Evolutionary conservation across 2,113 vertebrate species (phyloP).

Genomic region (Crotophaga sulcirostris): DNA sequence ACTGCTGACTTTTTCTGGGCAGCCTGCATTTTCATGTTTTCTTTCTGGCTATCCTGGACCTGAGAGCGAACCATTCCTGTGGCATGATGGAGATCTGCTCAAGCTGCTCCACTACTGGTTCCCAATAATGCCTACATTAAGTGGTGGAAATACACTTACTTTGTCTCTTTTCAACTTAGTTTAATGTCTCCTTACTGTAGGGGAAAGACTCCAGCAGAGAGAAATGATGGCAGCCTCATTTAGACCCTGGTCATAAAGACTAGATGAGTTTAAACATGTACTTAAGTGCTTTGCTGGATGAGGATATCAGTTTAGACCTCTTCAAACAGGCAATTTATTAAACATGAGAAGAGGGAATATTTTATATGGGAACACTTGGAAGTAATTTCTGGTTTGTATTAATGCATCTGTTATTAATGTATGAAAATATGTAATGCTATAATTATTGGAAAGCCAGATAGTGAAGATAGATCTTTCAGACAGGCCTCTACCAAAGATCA

Average conservation of each 20-base stretch:
- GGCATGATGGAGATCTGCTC: not conserved
- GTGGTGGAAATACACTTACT: not conserved
- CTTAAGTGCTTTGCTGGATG: not conserved
- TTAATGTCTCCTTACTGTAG: not conserved
- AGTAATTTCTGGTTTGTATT: constrained; percentile 23
- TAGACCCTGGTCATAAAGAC: not conserved
- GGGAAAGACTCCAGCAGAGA: not conserved
- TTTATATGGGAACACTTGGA: constrained; percentile 4
- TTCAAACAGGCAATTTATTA: constrained; percentile 20
- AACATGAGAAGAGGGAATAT: not conserved
- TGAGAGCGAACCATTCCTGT: not conserved
- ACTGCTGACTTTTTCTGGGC: not conserved
- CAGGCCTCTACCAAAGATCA: not conserved
- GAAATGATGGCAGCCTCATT: not conserved
- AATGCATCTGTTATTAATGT: not conserved
- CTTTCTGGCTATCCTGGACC: not conserved
- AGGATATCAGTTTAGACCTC: not conserved
- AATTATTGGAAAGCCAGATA: not conserved
- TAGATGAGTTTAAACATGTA: not conserved
- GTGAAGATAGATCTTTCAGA: not conserved
- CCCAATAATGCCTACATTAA: not conserved
- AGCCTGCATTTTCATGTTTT: not conserved
- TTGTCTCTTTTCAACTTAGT: not conserved
- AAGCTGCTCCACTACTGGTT: not conserved
- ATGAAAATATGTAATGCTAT: not conserved